Evolutionary conservation across 2,888 invertebrate genomes (phyloP).

Genomic region (Calameuta filiformis): DNA sequence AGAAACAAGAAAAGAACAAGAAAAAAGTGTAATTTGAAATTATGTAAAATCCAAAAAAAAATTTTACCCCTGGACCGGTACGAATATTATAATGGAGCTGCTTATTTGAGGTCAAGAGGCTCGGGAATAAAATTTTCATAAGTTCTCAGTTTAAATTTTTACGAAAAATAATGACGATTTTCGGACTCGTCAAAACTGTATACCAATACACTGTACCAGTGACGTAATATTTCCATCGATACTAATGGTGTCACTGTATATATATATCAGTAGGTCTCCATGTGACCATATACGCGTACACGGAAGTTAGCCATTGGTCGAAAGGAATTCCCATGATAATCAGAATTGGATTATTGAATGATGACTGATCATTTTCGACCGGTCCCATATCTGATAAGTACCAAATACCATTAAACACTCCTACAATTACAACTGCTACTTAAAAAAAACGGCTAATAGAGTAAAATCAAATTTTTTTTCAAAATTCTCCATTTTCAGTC

Average conservation of each 20-base stretch:
- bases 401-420: not conserved
- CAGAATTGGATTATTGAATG: not conserved
- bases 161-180: not conserved
- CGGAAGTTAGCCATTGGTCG: not conserved
- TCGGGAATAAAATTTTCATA: too few relatives aligned
- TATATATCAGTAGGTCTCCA: not conserved
- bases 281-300: not conserved
- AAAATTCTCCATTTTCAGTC: not conserved
- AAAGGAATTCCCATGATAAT: not conserved
- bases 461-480: too few relatives aligned
- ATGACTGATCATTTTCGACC: not conserved
- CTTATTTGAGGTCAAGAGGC: not conserved
- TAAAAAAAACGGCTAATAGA: not conserved
- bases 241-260: not conserved
- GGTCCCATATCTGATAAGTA: not conserved
- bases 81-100: not conserved
- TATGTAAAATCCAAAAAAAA: not conserved
- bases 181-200: not conserved
- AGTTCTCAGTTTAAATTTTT: not conserved
- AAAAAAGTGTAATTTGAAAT: not conserved
- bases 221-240: not conserved
- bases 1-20: not conserved
- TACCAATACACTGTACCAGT: not conserved
- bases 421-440: not conserved
- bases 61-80: not conserved